Evolutionary conservation across 2,797 vertebrate genomes (phyloP), one percentile per base, ranked within the genome.

Genomic region (Microchirus variegatus): DNA sequence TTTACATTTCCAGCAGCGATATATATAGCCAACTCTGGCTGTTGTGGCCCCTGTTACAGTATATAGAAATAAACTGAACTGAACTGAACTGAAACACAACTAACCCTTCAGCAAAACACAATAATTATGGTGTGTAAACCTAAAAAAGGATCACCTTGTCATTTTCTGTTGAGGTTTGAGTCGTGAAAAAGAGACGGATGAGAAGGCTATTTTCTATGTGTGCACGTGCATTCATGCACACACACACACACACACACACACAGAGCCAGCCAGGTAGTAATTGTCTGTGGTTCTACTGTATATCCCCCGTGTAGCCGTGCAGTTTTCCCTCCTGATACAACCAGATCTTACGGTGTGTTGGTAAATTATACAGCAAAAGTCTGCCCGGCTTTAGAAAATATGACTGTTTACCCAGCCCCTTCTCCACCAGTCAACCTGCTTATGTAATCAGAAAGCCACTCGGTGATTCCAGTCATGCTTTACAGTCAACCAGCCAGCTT

Each of bases 391-490:
- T 80, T 69, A 63, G 45, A 77, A 57, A 64, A 63, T 72, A 60
- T 62, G 65, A 73, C 67, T 26, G 10, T 78, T 81, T 54, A 77
- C 75, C 59, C 53, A 73, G 63, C 79, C 72, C 72, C 76, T 72
- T 70, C 71, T 67, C 73, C 64, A 70, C 45, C 72, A 70, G 72
- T 81, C 82, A 77, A 73, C 69, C 61, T 72, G 67, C 51, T 83
- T 75, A 81, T 62, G 64, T 58, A 77, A 88, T 86, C 63, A 77
- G 70, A 68, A 68, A 77, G 66, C 55, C 58, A 61, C 61, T 84
- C 61, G 26, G 62, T 54, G 69, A 80, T 69, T 70, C 45, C 55
- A 78, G 72, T 51, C 44, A 13, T 44, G 66, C 65, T 77, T 68
- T 73, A 78, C 45, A 70, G 69, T 81, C 71, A 75, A 60, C 67